These are phyloP conservation scores for Lycodopsis pacificus DNA, from an alignment of 2,797 vertebrate genomes.

Conservation along the genomic window DNA sequence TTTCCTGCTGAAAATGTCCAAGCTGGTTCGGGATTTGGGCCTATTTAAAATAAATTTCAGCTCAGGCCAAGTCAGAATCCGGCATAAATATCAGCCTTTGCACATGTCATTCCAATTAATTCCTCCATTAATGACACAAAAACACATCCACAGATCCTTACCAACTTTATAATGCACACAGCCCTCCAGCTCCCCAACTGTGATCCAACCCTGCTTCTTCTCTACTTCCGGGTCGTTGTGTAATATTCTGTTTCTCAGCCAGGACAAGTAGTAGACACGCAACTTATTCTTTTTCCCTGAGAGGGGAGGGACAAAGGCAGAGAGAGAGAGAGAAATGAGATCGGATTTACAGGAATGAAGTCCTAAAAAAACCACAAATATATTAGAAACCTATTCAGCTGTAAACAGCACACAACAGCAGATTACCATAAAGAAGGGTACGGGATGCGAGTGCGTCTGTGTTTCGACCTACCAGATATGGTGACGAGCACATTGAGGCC, in stretches of 20 bases:
- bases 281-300: constrained; percentile 98
- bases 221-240: constrained; percentile 99
- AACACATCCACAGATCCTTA: constrained; percentile 67
- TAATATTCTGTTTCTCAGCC: constrained; percentile 97
- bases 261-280: constrained; percentile 97
- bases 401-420: too few species aligned
- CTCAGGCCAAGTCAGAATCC: neutral
- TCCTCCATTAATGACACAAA: neutral
- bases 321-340: neutral
- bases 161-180: constrained; percentile 99
- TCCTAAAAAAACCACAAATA: neutral
- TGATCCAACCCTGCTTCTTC: constrained; percentile 99
- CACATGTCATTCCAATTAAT: neutral
- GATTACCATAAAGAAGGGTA: neutral
- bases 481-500: constrained; percentile 98
- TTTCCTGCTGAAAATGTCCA: neutral
- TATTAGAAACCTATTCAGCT: neutral
- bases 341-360: neutral
- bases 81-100: neutral
- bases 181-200: constrained; percentile 95
- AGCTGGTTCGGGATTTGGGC: neutral
- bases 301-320: neutral
- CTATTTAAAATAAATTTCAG: neutral
- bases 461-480: constrained; percentile 90
- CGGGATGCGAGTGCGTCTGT: neutral